Base-by-base conservation (phyloP, 2,888 invertebrate genomes). In the Phaedon cochleariae region DNA sequence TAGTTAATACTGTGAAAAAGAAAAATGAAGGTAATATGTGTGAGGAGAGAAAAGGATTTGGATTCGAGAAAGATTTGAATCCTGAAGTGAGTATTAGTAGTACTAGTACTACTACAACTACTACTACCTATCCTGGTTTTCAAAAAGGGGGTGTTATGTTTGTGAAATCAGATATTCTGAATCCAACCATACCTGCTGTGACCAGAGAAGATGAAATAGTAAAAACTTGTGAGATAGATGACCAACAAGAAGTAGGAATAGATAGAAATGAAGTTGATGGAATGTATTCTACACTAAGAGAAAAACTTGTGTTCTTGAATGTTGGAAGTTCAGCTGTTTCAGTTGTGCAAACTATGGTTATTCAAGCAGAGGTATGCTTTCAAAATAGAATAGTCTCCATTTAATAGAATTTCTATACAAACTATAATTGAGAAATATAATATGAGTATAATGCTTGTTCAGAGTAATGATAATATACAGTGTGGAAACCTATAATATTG, bases 341-440 rank as follows among this genome's bases (percentile, higher is more conserved):
- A 48, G 85, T 88, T 4, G 87, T 89, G 46, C 88, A 88, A 83
- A 79, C 85, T 26, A 87, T 89, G 86, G 82, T 85, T 48, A 87
- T 89, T 73, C 89, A 89, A 81, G 82, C 89, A 70, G 87, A 89
- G 81, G 89, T 88, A 76, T 77, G 76, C 74, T 21, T 34, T 34
- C 41, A 15, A 1, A 20, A n/a, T n/a, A n/a, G n/a, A n/a, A n/a
- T n/a, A n/a, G n/a, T n/a, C n/a, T n/a, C n/a, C n/a, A n/a, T n/a
- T n/a, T n/a, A n/a, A n/a, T n/a, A n/a, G n/a, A n/a, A n/a, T n/a
- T n/a, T n/a, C n/a, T n/a, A n/a, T n/a, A n/a, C n/a, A n/a, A n/a
- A n/a, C n/a, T n/a, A n/a, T n/a, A n/a, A n/a, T n/a, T n/a, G n/a
- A n/a, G n/a, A n/a, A n/a, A n/a, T n/a, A n/a, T n/a, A n/a, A n/a